Percentiles rank a stretch among this genome's conserved stretches.
phyloP scores from a whole-genome alignment of 2,888 invertebrate genomes.

The Leptopilina drosophilae region DNA sequence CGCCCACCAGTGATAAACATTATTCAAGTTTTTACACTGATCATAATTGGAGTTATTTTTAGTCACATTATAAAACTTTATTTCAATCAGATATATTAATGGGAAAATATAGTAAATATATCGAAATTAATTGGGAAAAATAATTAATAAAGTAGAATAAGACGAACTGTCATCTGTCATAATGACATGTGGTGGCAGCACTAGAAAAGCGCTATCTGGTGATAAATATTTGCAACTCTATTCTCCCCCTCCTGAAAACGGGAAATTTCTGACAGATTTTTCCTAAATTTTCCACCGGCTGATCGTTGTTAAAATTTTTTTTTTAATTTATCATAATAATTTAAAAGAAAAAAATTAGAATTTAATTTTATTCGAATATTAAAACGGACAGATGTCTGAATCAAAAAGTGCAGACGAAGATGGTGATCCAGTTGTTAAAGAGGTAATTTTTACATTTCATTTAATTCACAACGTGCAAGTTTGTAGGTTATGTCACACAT shows the following conservation, averaged over 20 bases:
- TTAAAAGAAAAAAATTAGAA: neutral
- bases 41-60: neutral
- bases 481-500: slow-evolving; percentile 3
- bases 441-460: slow-evolving; percentile 58
- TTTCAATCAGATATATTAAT: neutral
- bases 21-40: neutral
- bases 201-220: neutral
- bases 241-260: neutral
- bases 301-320: neutral
- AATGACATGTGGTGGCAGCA: slow-evolving; percentile 5
- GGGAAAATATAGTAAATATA: neutral
- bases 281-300: neutral
- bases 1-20: neutral
- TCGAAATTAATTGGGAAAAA: neutral
- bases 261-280: neutral
- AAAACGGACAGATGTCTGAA: slow-evolving; percentile 42
- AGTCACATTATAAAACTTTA: neutral
- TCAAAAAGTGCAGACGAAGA: slow-evolving; percentile 61
- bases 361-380: neutral
- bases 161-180: slow-evolving; percentile 14
- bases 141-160: neutral
- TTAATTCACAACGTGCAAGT: slow-evolving; percentile 8
- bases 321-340: neutral
- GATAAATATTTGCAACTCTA: neutral
- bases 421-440: slow-evolving; percentile 68